Conservation (phyloP, 1,140 invertebrate species). For the Ceratina calcarata region DNA sequence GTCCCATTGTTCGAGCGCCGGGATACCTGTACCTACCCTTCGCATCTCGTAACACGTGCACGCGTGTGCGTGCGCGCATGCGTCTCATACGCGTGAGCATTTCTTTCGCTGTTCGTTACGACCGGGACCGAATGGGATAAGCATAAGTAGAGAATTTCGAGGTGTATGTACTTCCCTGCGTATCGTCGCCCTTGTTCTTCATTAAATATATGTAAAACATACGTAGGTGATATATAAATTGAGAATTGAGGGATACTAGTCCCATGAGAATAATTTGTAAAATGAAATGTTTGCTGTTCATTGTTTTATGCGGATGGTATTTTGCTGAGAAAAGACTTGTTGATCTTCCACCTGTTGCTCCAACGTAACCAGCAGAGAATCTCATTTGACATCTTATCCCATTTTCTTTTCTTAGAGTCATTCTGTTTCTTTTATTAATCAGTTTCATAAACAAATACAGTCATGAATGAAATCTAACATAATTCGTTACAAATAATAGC, state of each 20-base stretch:
- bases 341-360: constrained; percentile 76
- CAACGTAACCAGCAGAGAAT: background rate
- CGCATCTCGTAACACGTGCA: constrained; percentile 39
- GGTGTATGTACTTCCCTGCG: no score
- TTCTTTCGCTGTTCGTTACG: background rate
- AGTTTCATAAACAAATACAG: no score
- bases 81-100: background rate
- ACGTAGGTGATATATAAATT: no score
- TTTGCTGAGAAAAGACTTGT: constrained; percentile 71
- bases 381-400: constrained; percentile 58
- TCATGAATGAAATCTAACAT: background rate
- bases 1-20: constrained; percentile 71
- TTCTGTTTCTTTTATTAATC: background rate
- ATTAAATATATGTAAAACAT: no score
- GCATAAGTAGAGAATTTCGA: no score
- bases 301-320: no score
- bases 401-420: constrained; percentile 41
- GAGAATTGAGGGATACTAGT: no score
- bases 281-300: constrained; percentile 69
- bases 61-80: constrained; percentile 15
- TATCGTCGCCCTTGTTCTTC: no score
- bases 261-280: no score
- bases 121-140: no score
- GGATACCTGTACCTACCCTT: constrained; percentile 35
- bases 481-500: background rate